Base-by-base conservation (phyloP, 2,113 vertebrate species). In the Planiliza haematocheilus region DNA sequence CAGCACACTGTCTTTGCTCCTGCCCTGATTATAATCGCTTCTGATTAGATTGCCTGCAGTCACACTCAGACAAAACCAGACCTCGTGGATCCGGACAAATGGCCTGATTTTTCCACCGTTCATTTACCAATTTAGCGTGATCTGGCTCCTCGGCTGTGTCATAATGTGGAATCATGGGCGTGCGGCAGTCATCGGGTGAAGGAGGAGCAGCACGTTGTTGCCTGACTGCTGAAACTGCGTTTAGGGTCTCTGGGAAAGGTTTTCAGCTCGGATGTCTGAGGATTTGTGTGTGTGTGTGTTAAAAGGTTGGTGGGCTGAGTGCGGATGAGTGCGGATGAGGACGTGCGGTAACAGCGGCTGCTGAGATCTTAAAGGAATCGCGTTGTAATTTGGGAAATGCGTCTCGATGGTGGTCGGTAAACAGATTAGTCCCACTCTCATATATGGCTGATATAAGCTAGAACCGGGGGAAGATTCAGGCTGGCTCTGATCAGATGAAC, bases 11-110 rank as follows among this genome's bases (percentile, higher is more conserved):
- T 62, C 46, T 49, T 50, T 60, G 66, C 55, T 58, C 10, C 37
- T 11, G 71, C 38, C 60, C 79, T 74, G 86, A 88, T 83, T 70
- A 67, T 82, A 71, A 79, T 90, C 84, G 71, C 67, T 79, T 70
- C 62, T 82, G 66, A 87, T 85, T 86, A 79, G 70, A 69, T 81
- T 74, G 77, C 85, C 74, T 0, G n/a, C 62, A 73, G 75, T 79
- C 65, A 57, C 38, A 77, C 30, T 71, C 59, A 63, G 51, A 76
- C 53, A 30, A 69, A 81, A 70, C 60, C 57, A 70, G 53, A 58
- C 62, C 74, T 72, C 60, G 13, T 50, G 70, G 42, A 79, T 58
- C 77, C 67, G 53, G 65, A 77, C 56, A 81, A 75, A 67, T 20
- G 16, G 20, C 38, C 57, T 74, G 61, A 77, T 83, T 82, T 78